These are phyloP conservation scores for Pristionchus entomophagus DNA, from an alignment of 2,888 invertebrate genomes.

Conservation along the genomic window DNA sequence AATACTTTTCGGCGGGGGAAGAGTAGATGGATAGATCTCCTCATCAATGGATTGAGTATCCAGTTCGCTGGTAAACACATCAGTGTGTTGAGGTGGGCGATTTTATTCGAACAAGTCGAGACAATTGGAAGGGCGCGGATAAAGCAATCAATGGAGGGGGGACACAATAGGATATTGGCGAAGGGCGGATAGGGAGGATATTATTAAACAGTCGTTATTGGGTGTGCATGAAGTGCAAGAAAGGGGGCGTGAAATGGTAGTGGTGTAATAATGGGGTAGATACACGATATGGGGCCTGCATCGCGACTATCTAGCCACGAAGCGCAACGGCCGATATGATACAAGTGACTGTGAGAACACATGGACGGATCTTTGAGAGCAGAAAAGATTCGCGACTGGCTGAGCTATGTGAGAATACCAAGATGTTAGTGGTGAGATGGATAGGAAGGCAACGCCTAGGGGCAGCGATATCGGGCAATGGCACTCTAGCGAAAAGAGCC, in stretches of 20 bases:
- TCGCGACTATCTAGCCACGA: neutral
- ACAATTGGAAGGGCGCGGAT: neutral
- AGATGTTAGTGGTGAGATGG: conserved; percentile 10
- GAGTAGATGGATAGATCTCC: neutral
- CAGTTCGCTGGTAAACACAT: conserved; percentile 37
- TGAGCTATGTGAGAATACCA: conserved; percentile 15
- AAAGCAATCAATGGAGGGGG: conserved; percentile 28
- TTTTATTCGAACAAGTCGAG: conserved; percentile 13
- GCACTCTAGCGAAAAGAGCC: conserved; percentile 9
- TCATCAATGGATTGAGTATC: conserved; percentile 29
- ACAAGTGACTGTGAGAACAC: conserved; percentile 14
- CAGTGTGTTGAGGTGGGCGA: neutral
- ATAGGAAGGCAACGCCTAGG: neutral
- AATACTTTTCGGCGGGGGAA: neutral
- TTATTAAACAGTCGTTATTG: conserved; percentile 3
- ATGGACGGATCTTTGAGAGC: conserved; percentile 5
- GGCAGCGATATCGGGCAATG: conserved; percentile 19
- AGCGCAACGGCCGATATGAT: conserved; percentile 23
- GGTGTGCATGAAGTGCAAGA: neutral
- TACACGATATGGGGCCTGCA: neutral
- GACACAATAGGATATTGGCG: neutral
- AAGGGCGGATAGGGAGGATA: neutral
- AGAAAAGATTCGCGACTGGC: neutral
- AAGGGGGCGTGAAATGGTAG: neutral
- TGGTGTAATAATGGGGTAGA: neutral